Percentiles rank a stretch among this genome's conserved stretches.
phyloP scores from a whole-genome alignment of 2,797 vertebrate genomes.

The Dromococcyx pavoninus region DNA sequence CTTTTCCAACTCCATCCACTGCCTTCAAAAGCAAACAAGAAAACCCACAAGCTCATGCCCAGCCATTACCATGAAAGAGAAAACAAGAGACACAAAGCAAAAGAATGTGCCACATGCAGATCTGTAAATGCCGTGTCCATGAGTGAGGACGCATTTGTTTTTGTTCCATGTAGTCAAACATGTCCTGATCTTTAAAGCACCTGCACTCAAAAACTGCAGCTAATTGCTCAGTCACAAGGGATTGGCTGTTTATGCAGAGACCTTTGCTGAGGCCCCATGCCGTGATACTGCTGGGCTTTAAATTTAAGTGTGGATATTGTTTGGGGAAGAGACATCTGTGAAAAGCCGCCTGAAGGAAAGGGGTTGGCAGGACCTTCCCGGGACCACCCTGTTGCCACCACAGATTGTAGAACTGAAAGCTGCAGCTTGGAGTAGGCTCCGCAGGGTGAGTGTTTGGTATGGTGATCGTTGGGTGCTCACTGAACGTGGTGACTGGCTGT shows the following conservation, averaged over 20 bases:
- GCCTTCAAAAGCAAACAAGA: slow-evolving; percentile 46
- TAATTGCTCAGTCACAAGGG: not conserved
- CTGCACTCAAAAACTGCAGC: not conserved
- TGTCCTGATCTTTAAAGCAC: not conserved
- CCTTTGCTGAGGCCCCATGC: not conserved
- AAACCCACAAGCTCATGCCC: slow-evolving; percentile 32
- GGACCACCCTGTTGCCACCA: not conserved
- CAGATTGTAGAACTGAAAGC: not conserved
- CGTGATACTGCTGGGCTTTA: not conserved
- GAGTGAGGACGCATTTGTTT: not conserved
- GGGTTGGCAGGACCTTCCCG: not conserved
- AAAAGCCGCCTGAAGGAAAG: not conserved
- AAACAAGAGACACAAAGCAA: slow-evolving; percentile 38
- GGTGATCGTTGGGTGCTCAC: not conserved
- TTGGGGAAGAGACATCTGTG: not conserved
- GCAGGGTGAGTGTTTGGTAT: not conserved
- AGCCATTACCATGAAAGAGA: not conserved
- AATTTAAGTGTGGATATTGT: not conserved
- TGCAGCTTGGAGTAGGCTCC: not conserved
- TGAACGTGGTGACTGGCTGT: not conserved
- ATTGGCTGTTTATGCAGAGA: not conserved
- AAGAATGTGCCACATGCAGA: slow-evolving; percentile 3
- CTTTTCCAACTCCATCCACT: not conserved
- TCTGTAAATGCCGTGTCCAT: not conserved
- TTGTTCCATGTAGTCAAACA: not conserved